Percentiles rank a stretch among this genome's conserved stretches.
Evolutionary conservation across 2,888 invertebrate genomes (phyloP).

Genomic region (Fragum whitleyi): DNA sequence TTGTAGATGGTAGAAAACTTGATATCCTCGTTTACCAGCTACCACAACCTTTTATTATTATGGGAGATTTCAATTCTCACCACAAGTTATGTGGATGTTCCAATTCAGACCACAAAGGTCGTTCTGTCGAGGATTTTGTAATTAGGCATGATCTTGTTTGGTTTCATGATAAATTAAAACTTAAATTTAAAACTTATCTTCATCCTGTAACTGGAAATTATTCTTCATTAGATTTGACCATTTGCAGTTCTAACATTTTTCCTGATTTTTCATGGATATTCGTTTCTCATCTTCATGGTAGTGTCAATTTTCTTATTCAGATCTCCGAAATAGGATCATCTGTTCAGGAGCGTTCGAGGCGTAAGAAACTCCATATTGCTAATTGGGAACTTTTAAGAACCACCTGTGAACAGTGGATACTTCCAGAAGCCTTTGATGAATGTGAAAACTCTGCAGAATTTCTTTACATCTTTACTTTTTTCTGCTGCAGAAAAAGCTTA

Average conservation of each 20-base stretch:
- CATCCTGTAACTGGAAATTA: constrained; percentile 3
- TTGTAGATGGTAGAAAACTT: background rate
- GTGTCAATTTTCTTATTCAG: background rate
- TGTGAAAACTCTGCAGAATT: constrained; percentile 4
- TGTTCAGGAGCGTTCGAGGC: background rate
- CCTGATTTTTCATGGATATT: too few relatives aligned
- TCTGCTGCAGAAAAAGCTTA: background rate
- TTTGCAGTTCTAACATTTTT: too few relatives aligned
- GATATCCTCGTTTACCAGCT: background rate
- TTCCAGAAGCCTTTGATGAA: background rate
- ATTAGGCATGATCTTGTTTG: background rate
- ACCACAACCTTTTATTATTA: background rate
- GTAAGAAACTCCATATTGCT: background rate
- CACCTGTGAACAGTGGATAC: background rate
- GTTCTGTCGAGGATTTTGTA: background rate
- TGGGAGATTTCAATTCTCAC: constrained; percentile 9
- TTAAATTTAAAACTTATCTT: background rate
- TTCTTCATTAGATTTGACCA: background rate
- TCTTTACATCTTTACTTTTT: background rate
- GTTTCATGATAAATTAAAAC: background rate
- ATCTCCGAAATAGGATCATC: background rate
- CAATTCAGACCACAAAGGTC: background rate
- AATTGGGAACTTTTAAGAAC: background rate
- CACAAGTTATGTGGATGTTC: constrained; percentile 1
- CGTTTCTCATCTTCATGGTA: background rate